Evolutionary conservation across 1,140 invertebrate genomes (phyloP).

Genomic region (Drosophila lacteicornis): DNA sequence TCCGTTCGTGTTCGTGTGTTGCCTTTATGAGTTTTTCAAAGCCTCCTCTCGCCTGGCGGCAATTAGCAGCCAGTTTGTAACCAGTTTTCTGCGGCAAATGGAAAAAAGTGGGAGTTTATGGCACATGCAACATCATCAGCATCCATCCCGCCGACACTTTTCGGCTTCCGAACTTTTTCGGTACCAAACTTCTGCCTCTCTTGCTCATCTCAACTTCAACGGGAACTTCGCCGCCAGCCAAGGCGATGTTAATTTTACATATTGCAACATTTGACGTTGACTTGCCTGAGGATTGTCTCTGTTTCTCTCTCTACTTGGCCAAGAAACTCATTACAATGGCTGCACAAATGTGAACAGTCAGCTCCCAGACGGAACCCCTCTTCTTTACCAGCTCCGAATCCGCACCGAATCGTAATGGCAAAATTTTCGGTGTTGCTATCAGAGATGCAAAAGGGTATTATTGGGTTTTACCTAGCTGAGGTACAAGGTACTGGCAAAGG

Average conservation of each 20-base stretch:
- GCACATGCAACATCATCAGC: constrained; percentile 32
- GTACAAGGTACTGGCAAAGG: background rate
- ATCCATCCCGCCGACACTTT: constrained; percentile 31
- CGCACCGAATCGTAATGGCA: constrained; percentile 38
- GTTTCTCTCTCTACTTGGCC: constrained; percentile 29
- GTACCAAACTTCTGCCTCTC: constrained; percentile 20
- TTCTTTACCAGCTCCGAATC: background rate
- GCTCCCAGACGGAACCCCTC: constrained; percentile 11
- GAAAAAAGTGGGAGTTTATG: constrained; percentile 13
- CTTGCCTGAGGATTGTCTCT: constrained; percentile 30
- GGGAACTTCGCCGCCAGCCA: constrained; percentile 1
- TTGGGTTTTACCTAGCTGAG: background rate
- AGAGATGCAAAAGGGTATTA: constrained; percentile 4
- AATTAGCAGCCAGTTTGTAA: constrained; percentile 70
- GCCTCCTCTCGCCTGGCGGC: constrained; percentile 25
- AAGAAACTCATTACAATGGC: constrained; percentile 75
- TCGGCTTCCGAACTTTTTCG: constrained; percentile 23
- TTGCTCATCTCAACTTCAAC: constrained; percentile 1
- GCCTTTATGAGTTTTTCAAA: constrained; percentile 61
- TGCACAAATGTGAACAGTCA: constrained; percentile 76
- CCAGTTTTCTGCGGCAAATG: constrained; percentile 27
- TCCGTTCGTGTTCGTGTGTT: constrained; percentile 29
- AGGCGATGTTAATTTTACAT: constrained; percentile 70
- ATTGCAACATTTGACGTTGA: constrained; percentile 71
- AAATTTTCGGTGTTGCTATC: constrained; percentile 50